Evolutionary conservation across 2,888 invertebrate genomes (phyloP), one percentile per base, ranked within the genome.

Genomic region (Drosophila picticornis): DNA sequence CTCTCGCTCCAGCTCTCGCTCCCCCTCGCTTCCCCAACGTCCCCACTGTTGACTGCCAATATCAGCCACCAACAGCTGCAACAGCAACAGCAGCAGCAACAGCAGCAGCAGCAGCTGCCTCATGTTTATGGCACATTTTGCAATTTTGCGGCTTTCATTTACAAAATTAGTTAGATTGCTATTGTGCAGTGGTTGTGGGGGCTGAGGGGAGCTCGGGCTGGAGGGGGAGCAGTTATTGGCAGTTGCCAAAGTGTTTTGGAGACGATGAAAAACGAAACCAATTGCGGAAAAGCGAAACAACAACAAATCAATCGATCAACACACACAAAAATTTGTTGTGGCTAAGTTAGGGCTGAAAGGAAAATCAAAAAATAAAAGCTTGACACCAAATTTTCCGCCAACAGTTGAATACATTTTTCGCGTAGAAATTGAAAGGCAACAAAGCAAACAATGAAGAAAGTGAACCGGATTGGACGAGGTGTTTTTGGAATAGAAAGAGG

Each of bases 71-170:
- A 25, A n/a, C 51, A 57, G 56, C 56, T 56, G 57, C 56, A 56
- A 27, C 38, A 31, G 29, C 57, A 31, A n/a, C 57, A 43, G 38
- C 79, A 64, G 51, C 77, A 77, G n/a, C 38, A 38, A 3, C 40
- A 40, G 60, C 71, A 62, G 72, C 86, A 74, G 51, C 78, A 78
- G 76, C 56, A 50, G 64, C 59, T 66, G 50, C 32, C 81, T 83
- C 83, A 72, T 81, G 74, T 88, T 88, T 81, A 78, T 88, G 89
- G 72, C 87, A 79, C 71, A 87, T 76, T 88, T 83, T 81, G 74
- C 84, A 80, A 76, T 81, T 84, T 89, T 84, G 83, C 59, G 75
- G 88, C 78, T 81, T 86, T 84, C 81, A 87, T 88, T 87, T 84
- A 80, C 83, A 75, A 88, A 85, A 85, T 89, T 89, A 84, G 89